These are phyloP conservation scores for Conomelus anceps DNA, from an alignment of 2,888 invertebrate species.

Conservation along the genomic window DNA sequence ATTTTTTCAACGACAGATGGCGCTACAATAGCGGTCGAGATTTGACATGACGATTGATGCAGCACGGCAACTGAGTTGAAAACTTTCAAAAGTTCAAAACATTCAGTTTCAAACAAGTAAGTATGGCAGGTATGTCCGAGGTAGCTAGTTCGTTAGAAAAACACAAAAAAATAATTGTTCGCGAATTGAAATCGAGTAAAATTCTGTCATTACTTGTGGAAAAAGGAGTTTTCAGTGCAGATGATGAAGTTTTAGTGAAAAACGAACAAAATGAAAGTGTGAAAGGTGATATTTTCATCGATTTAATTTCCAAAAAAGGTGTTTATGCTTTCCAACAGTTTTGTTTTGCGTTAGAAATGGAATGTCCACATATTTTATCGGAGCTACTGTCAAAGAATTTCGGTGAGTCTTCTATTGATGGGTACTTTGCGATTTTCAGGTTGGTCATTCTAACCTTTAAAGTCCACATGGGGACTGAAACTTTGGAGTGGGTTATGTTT, in stretches of 20 bases:
- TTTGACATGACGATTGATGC: neutral
- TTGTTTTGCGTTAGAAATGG: slow-evolving; percentile 15
- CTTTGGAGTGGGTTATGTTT: no score
- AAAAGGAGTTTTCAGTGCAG: slow-evolving; percentile 25
- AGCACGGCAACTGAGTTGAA: neutral
- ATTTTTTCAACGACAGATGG: neutral
- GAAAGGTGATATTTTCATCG: slow-evolving; percentile 21
- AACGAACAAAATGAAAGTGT: slow-evolving; percentile 17
- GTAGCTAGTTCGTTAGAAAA: slow-evolving; percentile 24
- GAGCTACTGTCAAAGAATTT: slow-evolving; percentile 9
- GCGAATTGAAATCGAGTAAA: slow-evolving; percentile 20
- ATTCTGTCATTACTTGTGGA: slow-evolving; percentile 23
- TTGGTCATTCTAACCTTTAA: neutral
- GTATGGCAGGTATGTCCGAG: slow-evolving; percentile 25
- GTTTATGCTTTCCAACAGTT: slow-evolving; percentile 15
- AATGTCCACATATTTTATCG: slow-evolving; percentile 16
- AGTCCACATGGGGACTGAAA: no score
- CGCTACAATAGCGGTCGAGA: neutral
- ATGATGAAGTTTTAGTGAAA: slow-evolving; percentile 20
- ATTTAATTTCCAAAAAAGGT: slow-evolving; percentile 14
- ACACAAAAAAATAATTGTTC: slow-evolving; percentile 23
- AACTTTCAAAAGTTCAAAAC: slow-evolving; percentile 9
- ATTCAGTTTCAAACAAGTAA: slow-evolving; percentile 9
- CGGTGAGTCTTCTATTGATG: slow-evolving; percentile 2
- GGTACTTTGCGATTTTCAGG: neutral